Evolutionary conservation across 2,113 vertebrate species (phyloP), one percentile per base, ranked within the genome.

Genomic region (Eptesicus fuscus): DNA sequence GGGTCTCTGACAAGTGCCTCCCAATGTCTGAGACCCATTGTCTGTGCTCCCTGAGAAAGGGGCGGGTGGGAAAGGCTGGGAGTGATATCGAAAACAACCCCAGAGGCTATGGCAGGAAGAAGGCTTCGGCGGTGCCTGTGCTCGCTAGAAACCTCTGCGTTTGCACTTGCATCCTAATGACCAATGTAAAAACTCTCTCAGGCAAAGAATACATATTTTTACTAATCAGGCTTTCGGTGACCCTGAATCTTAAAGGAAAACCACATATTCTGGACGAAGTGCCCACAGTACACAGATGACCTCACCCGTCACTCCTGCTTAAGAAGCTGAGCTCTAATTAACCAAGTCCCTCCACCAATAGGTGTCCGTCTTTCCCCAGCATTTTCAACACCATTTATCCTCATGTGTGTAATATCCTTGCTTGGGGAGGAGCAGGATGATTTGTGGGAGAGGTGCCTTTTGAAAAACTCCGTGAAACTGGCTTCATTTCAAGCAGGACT

Each of bases 251-350:
- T 47, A 40, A 59, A 32, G 6, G 40, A 65, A 77, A 95, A 28
- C 25, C n/a, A 30, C 44, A 30, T 18, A 35, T 78, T 63, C 61
- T 32, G 51, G 35, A 93, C 18, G 59, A 82, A 51, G 47, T 2
- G 51, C 12, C 8, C 32, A n/a, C 14, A 47, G 0, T 30, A 2
- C n/a, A 22, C 23, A 35, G 4, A 9, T n/a, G 37, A 32, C 42
- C 51, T 53, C 28, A 32, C 2, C 16, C 12, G 7, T n/a, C n/a
- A 0, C 12, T 76, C n/a, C 23, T 13, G 0, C 2, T 13, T 20
- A 65, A 17, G 37, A 69, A 37, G 37, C 23, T 25, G 32, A 20
- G 5, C 51, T 40, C 6, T 25, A 18, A 9, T 12, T 32, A 25
- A 40, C 44, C 3, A 35, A 51, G 25, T 49, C 9, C 3, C 25